Evolutionary conservation across 2,113 vertebrate genomes (phyloP).

Genomic region (Chaenocephalus aceratus): DNA sequence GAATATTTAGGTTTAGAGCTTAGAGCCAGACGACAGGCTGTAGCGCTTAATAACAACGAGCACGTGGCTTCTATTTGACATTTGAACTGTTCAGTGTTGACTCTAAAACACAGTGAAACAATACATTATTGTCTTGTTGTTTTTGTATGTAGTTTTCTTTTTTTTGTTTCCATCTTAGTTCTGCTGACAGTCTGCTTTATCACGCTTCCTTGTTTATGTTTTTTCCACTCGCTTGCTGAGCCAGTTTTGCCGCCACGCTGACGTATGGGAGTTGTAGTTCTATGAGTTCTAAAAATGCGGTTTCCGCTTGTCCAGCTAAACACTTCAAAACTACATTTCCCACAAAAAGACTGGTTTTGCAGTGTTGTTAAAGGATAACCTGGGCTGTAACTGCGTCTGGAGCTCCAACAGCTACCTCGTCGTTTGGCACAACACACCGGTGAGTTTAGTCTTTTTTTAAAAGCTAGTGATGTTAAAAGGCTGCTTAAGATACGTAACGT

Average conservation of each 20-base stretch:
- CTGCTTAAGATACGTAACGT: background rate
- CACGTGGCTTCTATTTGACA: constrained; percentile 8
- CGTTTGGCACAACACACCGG: constrained; percentile 10
- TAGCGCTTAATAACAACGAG: background rate
- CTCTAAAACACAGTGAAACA: too few relatives aligned
- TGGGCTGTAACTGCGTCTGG: background rate
- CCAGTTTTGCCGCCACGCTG: constrained; percentile 13
- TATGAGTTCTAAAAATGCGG: rapidly evolving
- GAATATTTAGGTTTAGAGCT: too few relatives aligned
- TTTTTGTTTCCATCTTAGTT: too few relatives aligned
- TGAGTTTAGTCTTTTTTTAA: constrained; percentile 10
- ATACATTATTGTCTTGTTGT: rapidly evolving
- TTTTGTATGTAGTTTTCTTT: too few relatives aligned
- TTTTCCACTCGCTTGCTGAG: constrained; percentile 21
- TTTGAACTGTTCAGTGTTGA: background rate
- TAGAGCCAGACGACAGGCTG: background rate
- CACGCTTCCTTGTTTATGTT: constrained; percentile 74
- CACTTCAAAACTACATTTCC: constrained; percentile 63
- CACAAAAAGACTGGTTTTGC: background rate
- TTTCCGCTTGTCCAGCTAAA: rapidly evolving
- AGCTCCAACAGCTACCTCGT: constrained; percentile 22
- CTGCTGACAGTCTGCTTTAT: background rate
- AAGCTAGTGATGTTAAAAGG: rapidly evolving
- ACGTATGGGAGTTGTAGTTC: constrained; percentile 50
- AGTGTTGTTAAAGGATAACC: constrained; percentile 32